Conservation (phyloP, 2,797 vertebrate species). For the Discoglossus pictus region DNA sequence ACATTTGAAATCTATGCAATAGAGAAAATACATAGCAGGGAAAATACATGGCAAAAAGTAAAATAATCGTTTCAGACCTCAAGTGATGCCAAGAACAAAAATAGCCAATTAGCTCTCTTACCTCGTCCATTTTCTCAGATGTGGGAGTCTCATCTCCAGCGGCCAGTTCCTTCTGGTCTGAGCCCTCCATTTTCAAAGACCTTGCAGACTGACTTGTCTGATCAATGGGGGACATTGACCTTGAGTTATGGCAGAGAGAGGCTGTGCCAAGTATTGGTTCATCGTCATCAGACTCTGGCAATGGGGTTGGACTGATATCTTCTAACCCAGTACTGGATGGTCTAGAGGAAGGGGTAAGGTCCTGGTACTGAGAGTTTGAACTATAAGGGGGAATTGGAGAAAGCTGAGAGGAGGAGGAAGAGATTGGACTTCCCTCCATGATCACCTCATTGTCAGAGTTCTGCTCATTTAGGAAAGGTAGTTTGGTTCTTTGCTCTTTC, state of each 20-base stretch:
- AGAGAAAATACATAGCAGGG: too few relatives aligned
- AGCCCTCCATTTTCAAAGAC: constrained; percentile 64
- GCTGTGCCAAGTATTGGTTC: constrained; percentile 75
- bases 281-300: constrained; percentile 87
- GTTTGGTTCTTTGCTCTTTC: constrained; percentile 92
- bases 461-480: constrained; percentile 88
- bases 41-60: too few relatives aligned
- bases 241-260: constrained; percentile 68
- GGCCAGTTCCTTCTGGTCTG: constrained; percentile 75
- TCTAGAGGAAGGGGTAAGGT: constrained; percentile 74
- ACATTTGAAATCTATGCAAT: too few relatives aligned
- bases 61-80: too few relatives aligned
- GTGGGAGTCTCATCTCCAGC: constrained; percentile 76
- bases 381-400: constrained; percentile 86
- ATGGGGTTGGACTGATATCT: constrained; percentile 93
- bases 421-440: constrained; percentile 97
- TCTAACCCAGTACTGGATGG: constrained; percentile 92
- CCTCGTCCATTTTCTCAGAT: constrained; percentile 87
- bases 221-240: constrained; percentile 63
- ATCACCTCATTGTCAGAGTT: constrained; percentile 90
- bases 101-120: constrained; percentile 66
- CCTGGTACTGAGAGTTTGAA: constrained; percentile 76
- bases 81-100: too few relatives aligned
- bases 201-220: constrained; percentile 67
- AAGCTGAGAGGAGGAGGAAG: constrained; percentile 95